A percentile compares a stretch with the other conserved stretches of the same genome.
phyloP scores from a whole-genome alignment of 2,113 vertebrate species.

The Synchiropus splendidus region DNA sequence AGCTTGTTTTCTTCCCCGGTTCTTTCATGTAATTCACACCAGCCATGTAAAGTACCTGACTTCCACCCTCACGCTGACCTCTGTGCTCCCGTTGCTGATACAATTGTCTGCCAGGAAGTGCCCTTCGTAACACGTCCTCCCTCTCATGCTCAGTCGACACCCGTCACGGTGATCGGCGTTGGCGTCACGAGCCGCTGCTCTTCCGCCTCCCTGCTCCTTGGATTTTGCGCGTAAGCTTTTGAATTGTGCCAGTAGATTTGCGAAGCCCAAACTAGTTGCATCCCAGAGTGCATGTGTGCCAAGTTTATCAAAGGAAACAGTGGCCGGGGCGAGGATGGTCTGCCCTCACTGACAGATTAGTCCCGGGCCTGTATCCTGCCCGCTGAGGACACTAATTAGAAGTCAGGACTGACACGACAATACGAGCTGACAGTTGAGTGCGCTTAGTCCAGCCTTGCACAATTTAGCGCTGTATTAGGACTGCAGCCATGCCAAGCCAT shows the following conservation, averaged over 20 bases:
- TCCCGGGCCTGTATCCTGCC: slow-evolving; percentile 96
- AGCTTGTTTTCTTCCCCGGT: no score
- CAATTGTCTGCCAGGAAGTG: slow-evolving; percentile 67
- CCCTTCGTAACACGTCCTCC: slow-evolving; percentile 73
- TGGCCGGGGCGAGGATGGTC: slow-evolving; percentile 87
- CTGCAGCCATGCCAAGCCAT: slow-evolving; percentile 35
- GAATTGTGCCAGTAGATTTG: no score
- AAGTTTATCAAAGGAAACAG: slow-evolving; percentile 99
- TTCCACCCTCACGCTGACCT: slow-evolving; percentile 44
- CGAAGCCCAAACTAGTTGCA: no score
- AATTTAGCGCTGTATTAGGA: slow-evolving; percentile 41
- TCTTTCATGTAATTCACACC: no score
- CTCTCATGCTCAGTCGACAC: slow-evolving; percentile 83
- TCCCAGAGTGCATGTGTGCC: slow-evolving; percentile 62
- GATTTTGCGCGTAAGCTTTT: no score
- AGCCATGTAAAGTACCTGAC: slow-evolving; percentile 25
- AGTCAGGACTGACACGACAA: slow-evolving; percentile 88
- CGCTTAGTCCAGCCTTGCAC: slow-evolving; percentile 57
- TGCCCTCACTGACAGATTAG: slow-evolving; percentile 94
- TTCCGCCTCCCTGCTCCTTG: slow-evolving; percentile 1
- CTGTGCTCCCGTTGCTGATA: slow-evolving; percentile 60
- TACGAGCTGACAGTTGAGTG: slow-evolving; percentile 90
- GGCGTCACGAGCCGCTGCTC: no score
- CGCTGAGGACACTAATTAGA: slow-evolving; percentile 96
- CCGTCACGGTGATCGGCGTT: slow-evolving; percentile 76